Percentiles rank a stretch among this genome's conserved stretches.
Conservation (phyloP, 1,140 invertebrate genomes). For the Hylaeus anthracinus region DNA sequence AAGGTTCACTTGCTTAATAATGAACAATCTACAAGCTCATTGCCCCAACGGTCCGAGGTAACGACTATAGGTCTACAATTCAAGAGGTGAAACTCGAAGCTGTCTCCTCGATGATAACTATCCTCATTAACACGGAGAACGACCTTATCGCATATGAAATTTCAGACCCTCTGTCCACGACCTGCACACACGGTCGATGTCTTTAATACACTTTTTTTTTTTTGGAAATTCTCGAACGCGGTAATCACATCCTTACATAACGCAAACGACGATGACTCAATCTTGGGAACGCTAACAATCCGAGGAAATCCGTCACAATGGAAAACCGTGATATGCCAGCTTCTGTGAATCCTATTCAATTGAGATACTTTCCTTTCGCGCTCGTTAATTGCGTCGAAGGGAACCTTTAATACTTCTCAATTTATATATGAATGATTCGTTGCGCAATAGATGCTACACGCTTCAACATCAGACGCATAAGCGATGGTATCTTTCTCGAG, state of each 20-base stretch:
- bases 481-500: background rate
- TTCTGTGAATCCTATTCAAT: background rate
- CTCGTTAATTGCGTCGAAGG: background rate
- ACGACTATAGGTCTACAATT: background rate
- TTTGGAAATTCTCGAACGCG: background rate
- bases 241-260: constrained; percentile 48
- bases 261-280: constrained; percentile 30
- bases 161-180: constrained; percentile 19
- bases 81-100: background rate
- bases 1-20: background rate
- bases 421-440: background rate
- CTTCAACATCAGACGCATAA: background rate
- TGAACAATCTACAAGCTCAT: background rate
- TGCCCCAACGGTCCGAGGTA: background rate
- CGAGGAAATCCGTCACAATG: constrained; percentile 44
- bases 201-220: constrained; percentile 29
- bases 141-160: constrained; percentile 45
- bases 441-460: background rate
- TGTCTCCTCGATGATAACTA: background rate
- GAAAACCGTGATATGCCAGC: constrained; percentile 15
- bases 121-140: constrained; percentile 23
- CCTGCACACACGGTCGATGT: constrained; percentile 26
- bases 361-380: constrained; percentile 4
- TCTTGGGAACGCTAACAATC: constrained; percentile 41
- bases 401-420: background rate